Conservation (phyloP, 1,140 invertebrate species). For the Pantala flavescens region DNA sequence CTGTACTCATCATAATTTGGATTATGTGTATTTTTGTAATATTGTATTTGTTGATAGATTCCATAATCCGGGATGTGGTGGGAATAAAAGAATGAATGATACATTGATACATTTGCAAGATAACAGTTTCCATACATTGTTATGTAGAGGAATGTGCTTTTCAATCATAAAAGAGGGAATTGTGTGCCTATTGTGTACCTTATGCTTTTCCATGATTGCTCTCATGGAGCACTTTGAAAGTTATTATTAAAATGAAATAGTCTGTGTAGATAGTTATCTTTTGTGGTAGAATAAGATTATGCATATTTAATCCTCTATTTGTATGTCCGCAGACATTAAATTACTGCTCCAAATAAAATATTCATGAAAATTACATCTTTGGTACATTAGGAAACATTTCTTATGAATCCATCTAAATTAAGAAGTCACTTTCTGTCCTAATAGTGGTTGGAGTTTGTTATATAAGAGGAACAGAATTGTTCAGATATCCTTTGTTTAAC, state of each 20-base stretch:
- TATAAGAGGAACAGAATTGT: no score
- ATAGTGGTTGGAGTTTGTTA: background rate
- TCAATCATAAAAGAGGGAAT: background rate
- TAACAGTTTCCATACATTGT: background rate
- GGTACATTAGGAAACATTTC: background rate
- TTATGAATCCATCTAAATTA: background rate
- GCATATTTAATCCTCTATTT: constrained; percentile 7
- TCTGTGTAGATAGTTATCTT: constrained; percentile 10
- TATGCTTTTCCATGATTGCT: constrained; percentile 1
- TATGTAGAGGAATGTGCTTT: background rate
- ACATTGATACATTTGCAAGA: background rate
- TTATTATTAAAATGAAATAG: constrained; percentile 5
- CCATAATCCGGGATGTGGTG: constrained; percentile 2
- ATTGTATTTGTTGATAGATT: constrained; percentile 10
- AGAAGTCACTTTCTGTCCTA: background rate
- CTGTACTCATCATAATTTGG: constrained; percentile 1
- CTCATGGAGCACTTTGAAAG: background rate
- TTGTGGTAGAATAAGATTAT: constrained; percentile 5
- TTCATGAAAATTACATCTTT: background rate
- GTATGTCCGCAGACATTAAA: background rate
- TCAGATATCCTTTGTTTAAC: no score
- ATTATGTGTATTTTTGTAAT: constrained; percentile 6
- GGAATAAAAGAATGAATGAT: background rate
- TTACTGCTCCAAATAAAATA: constrained; percentile 8
- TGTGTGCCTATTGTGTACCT: constrained; percentile 8